Percentiles rank a stretch among this genome's conserved stretches.
Conservation (phyloP, 2,888 invertebrate species). For the Saturnia japonica region DNA sequence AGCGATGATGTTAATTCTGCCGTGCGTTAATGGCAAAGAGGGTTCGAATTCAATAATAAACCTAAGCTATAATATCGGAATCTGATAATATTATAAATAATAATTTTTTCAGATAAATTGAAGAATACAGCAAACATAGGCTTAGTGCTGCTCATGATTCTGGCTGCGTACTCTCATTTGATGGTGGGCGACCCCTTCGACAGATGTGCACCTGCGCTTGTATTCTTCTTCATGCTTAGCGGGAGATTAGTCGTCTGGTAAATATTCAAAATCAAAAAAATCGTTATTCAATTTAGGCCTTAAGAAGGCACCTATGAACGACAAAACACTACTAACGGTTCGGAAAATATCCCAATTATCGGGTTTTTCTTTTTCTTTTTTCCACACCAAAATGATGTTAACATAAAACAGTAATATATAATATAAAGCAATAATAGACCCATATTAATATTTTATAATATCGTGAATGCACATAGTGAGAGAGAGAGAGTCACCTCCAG, state of each 20-base stretch:
- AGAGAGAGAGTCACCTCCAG: no score
- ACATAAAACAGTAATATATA: no score
- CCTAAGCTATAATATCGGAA: neutral
- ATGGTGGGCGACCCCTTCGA: slow-evolving; percentile 96
- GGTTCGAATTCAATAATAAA: neutral
- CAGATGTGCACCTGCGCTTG: slow-evolving; percentile 93
- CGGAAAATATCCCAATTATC: no score
- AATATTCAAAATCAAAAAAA: no score
- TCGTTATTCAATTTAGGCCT: no score
- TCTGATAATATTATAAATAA: neutral
- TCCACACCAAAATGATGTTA: no score
- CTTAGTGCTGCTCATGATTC: slow-evolving; percentile 90
- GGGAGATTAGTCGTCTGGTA: slow-evolving; percentile 93
- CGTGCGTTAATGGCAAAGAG: neutral
- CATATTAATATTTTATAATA: no score
- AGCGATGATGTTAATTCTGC: neutral
- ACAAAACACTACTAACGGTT: no score
- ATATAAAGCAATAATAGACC: no score
- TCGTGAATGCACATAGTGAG: no score
- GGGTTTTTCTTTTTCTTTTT: no score
- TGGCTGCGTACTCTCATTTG: slow-evolving; percentile 96
- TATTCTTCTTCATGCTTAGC: slow-evolving; percentile 95
- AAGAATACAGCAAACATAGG: slow-evolving; percentile 95
- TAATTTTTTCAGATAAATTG: slow-evolving; percentile 87
- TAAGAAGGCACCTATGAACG: no score